Percentiles rank a stretch among this genome's conserved stretches.
Evolutionary conservation across 2,888 invertebrate genomes (phyloP).

Genomic region (Deladenus siricidicola): DNA sequence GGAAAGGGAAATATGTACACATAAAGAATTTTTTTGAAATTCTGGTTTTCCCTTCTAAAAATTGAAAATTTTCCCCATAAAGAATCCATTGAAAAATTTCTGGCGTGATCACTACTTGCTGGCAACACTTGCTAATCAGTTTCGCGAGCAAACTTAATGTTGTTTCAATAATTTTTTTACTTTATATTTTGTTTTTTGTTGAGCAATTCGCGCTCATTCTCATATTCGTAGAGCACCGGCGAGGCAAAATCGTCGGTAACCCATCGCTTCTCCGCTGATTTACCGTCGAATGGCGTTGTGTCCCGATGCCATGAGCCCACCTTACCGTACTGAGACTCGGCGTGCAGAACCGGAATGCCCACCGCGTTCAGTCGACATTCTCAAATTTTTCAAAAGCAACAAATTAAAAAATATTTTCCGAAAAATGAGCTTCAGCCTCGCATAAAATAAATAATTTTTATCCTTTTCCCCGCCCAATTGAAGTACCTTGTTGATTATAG

Average conservation of each 20-base stretch:
- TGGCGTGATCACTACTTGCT: too few relatives aligned
- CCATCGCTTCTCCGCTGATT: conserved; percentile 42
- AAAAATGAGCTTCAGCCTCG: background rate
- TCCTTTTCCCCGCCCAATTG: too few relatives aligned
- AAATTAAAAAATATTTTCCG: conserved; percentile 3
- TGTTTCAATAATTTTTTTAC: conserved; percentile 21
- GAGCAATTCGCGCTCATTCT: conserved; percentile 43
- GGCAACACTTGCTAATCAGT: too few relatives aligned
- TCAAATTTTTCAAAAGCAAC: conserved; percentile 11
- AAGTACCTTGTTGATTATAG: conserved; percentile 34
- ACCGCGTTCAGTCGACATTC: conserved; percentile 52
- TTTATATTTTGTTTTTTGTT: conserved; percentile 53
- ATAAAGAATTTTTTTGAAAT: too few relatives aligned
- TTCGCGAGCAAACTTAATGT: too few relatives aligned
- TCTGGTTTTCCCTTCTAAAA: too few relatives aligned
- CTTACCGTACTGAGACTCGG: conserved; percentile 51
- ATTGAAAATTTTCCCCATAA: too few relatives aligned
- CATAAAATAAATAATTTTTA: background rate
- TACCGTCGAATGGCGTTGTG: conserved; percentile 32
- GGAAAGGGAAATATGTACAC: too few relatives aligned
- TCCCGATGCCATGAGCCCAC: conserved; percentile 53
- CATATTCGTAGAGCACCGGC: conserved; percentile 52
- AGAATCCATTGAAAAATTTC: too few relatives aligned
- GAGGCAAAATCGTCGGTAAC: conserved; percentile 51
- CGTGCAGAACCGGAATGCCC: conserved; percentile 53